These are phyloP conservation scores for Belgica antarctica DNA, from an alignment of 2,888 invertebrate species.

Conservation along the genomic window DNA sequence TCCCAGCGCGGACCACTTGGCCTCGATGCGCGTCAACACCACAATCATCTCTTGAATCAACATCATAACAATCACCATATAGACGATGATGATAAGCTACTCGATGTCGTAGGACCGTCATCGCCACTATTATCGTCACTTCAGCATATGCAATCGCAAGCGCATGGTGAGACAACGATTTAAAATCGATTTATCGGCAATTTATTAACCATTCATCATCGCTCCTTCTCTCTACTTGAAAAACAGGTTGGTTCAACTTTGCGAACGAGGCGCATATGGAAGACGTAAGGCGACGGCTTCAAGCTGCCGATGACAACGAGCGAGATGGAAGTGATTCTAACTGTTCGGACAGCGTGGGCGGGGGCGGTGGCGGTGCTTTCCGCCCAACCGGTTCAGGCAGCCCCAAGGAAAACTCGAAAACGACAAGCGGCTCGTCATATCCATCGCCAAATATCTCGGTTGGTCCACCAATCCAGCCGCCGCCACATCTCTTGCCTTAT, in stretches of 20 bases:
- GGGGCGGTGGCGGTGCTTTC: conserved; percentile 53
- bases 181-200: not conserved
- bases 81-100: conserved; percentile 78
- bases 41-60: conserved; percentile 49
- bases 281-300: conserved; percentile 46
- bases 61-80: conserved; percentile 25
- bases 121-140: conserved; percentile 66
- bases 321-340: conserved; percentile 71
- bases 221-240: conserved; percentile 44
- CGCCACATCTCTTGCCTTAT: conserved; percentile 84
- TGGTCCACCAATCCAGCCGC: conserved; percentile 89
- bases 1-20: conserved; percentile 53
- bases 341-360: conserved; percentile 64
- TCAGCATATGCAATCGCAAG: conserved; percentile 56
- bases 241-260: conserved; percentile 61
- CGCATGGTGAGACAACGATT: conserved; percentile 52
- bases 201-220: conserved; percentile 30
- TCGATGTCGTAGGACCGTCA: conserved; percentile 85
- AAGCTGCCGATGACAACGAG: conserved; percentile 63
- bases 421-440: conserved; percentile 62
- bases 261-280: conserved; percentile 43
- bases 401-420: conserved; percentile 57
- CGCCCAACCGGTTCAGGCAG: conserved; percentile 56
- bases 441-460: conserved; percentile 91
- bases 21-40: conserved; percentile 53